Base-by-base conservation (phyloP, 2,888 invertebrate genomes). In the Noctua janthe region DNA sequence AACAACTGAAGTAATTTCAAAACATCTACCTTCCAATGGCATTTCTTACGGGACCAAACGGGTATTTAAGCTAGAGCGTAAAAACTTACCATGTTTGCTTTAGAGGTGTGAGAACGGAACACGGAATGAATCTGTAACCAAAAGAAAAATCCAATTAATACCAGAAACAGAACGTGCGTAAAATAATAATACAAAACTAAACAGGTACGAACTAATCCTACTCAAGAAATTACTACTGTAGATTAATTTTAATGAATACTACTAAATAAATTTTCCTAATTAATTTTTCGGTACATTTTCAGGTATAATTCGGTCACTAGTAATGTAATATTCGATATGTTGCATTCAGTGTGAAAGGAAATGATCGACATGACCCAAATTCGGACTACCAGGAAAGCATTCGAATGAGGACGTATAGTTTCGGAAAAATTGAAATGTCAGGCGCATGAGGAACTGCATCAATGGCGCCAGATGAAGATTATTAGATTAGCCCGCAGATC, bases 311-410 rank as follows among this genome's bases (percentile, higher is more conserved):
- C 80, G 77, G 72, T 66, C 51, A 74, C 73, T 78, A 75, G 84
- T 92, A 93, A 93, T 91, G 91, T 91, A 92, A 94, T 93, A 92
- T 92, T 88, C 88, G 89, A 87, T 90, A 91, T 89, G 88, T 90
- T 87, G 87, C 86, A 84, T 82, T 89, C 88, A 77, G 81, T 71
- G 83, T 84, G 88, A 88, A 87, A 88, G 89, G 87, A 90, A 90
- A 91, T 93, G 91, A 95, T 92, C 85, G 94, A 92, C 93, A 90
- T 94, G 94, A 95, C 94, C 94, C 89, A 94, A 80, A 94, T 95
- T 95, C 88, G 79, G 85, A 78, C 84, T 83, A 73, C 76, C 83
- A 79, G 83, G 51, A 29, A 13, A 71, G 70, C n/a, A 72, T 67
- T 67, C 75, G 69, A 81, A 71, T 74, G 67, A 66, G 77, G n/a